Base-by-base conservation (phyloP, 2,888 invertebrate species). In the Nomada hirtipes region DNA sequence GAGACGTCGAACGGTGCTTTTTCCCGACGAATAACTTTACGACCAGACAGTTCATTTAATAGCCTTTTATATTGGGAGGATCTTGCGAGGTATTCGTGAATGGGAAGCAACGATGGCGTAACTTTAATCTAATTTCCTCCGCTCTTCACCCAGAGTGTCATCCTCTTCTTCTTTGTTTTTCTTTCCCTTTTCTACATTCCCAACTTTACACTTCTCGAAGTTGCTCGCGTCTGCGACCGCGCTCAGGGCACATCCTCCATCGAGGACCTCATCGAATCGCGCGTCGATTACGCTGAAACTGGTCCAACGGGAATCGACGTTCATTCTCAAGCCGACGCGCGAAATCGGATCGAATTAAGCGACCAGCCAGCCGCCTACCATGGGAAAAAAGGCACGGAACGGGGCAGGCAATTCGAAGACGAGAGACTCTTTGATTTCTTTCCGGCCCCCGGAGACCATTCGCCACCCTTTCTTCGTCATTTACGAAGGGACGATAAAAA, bases 281-380 rank as follows among this genome's bases (percentile, higher is more conserved):
- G 72, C 82, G 76, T 87, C 78, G 82, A 85, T 87, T 83, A 83
- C 76, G 68, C 50, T 60, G 71, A 67, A 53, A 67, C 53, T 53
- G 15, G 29, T 53, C 36, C 72, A 36, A 53, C 11, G 77, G 81
- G 81, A 82, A 75, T 84, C 65, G 65, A 47, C 69, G 83, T 69
- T 55, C 65, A 76, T 57, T 73, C 50, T 76, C 70, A 71, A 74
- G 67, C 63, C 50, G 59, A 59, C 55, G 61, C 74, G 50, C 18
- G 81, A 77, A 77, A 84, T 77, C 68, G 77, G 84, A 69, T 81
- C 79, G 76, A 79, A 79, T 79, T 79, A 76, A 59, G 59, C 79
- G 23, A 20, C 20, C 52, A 29, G 13, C 50, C 57, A 59, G 36
- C 20, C 50, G 59, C 36, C 60, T 20, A 52, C 20, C 55, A 23